phyloP scores from a whole-genome alignment of 2,888 invertebrate genomes.

The Scaeva pyrastri region DNA sequence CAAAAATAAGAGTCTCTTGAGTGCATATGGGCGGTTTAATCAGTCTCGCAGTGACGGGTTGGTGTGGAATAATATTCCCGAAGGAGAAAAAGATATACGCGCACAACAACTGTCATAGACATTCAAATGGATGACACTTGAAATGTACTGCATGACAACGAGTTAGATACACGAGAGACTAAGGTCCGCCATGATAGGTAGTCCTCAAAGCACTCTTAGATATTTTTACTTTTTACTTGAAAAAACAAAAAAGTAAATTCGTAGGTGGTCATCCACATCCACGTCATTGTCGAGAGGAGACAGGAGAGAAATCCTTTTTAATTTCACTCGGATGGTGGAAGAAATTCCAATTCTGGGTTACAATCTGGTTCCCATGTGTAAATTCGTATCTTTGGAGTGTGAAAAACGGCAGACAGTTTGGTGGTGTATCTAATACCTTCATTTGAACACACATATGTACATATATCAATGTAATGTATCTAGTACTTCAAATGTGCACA shows the following conservation, averaged over 20 bases:
- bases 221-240: constrained; percentile 55
- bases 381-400: neutral
- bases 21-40: constrained; percentile 37
- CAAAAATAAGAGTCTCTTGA: neutral
- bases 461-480: constrained; percentile 1
- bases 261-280: constrained; percentile 68
- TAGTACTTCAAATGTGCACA: constrained; percentile 26
- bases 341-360: constrained; percentile 9
- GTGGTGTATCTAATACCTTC: neutral
- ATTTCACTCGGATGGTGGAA: neutral
- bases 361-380: constrained; percentile 61
- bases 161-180: constrained; percentile 7
- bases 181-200: too few species aligned
- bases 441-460: too few species aligned
- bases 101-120: constrained; percentile 35
- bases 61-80: constrained; percentile 38
- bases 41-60: neutral
- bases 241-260: constrained; percentile 50
- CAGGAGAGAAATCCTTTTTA: constrained; percentile 41
- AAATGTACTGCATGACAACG: constrained; percentile 15
- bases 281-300: too few species aligned
- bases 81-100: constrained; percentile 48
- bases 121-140: constrained; percentile 24
- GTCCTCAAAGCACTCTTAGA: too few species aligned
- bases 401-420: neutral